Conservation (phyloP, 2,797 vertebrate genomes). For the Sebastiscus tertius region DNA sequence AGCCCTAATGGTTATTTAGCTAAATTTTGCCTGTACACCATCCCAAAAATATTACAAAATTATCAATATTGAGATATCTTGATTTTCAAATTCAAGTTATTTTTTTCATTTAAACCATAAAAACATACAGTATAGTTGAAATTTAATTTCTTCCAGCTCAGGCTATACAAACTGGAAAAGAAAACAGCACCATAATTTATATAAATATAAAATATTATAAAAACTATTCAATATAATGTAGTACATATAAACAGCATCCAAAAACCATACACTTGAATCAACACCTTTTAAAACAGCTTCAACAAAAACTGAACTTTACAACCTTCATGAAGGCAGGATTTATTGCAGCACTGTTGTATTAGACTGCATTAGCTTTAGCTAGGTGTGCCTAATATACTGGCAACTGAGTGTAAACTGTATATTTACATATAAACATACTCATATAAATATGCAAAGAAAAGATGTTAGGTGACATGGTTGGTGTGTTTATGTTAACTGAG, state of each 20-base stretch:
- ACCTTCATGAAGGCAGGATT: not conserved
- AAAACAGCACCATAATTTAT: not conserved
- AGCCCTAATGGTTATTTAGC: not conserved
- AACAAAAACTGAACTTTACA: not conserved
- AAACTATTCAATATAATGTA: not conserved
- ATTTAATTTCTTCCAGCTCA: accelerated
- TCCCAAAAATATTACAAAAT: too few species aligned
- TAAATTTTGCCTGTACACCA: not conserved
- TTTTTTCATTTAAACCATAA: not conserved
- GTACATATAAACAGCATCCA: not conserved
- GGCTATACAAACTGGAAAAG: too few species aligned
- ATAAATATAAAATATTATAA: not conserved
- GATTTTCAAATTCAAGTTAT: not conserved
- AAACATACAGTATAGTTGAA: too few species aligned
- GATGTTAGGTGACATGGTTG: not conserved
- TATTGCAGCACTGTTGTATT: not conserved
- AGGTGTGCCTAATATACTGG: not conserved
- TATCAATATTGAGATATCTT: not conserved
- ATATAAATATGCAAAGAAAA: not conserved
- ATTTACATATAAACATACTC: not conserved
- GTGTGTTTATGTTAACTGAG: not conserved
- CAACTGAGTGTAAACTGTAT: accelerated
- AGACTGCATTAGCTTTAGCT: not conserved
- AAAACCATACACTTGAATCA: not conserved
- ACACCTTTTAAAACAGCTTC: not conserved